Base-by-base conservation (phyloP, 2,888 invertebrate species). In the Carpatolechia fugitivella region DNA sequence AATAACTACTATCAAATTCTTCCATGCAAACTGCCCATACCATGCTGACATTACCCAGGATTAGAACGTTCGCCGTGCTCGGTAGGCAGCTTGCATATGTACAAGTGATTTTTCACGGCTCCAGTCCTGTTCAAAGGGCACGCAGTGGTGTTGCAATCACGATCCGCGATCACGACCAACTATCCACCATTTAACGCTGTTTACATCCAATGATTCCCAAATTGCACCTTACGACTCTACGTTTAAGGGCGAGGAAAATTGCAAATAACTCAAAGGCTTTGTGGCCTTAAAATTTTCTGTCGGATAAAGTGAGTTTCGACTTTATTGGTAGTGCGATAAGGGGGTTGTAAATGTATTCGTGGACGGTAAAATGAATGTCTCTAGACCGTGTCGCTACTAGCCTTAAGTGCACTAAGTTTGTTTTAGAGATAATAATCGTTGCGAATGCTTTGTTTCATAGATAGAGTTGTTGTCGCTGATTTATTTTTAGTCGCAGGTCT, bases 41-140 rank as follows among this genome's bases (percentile, higher is more conserved):
- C 67, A 56, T 83, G 74, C 78, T 70, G 69, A 68, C 79, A 57
- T 62, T 82, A 78, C 52, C 18, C n/a, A 18, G 78, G 82, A 88
- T 87, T 87, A 87, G 86, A 85, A 81, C 80, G 81, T 86, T 57
- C 52, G 11, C 52, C 35, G 41, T 18, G 24, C 74, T 64, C 71
- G 68, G 66, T 59, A 72, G 80, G 78, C 74, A 72, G 67, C 80
- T 84, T 86, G 87, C 89, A 90, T 82, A 83, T 87, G 90, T 88
- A 84, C 81, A 80, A 85, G 84, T 89, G 86, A 88, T 89, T 89
- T 89, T 90, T 90, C 90, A 90, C 89, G 85, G 89, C 84, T 86
- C 76, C 79, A 81, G 85, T 87, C 82, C 81, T 85, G 87, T 85
- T 76, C 87, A 89, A 89, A 89, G 90, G 87, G 84, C 87, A 88